Percentiles rank a stretch among this genome's conserved stretches.
Evolutionary conservation across 2,113 vertebrate genomes (phyloP).

Genomic region (Tenebrosternarchus preto): DNA sequence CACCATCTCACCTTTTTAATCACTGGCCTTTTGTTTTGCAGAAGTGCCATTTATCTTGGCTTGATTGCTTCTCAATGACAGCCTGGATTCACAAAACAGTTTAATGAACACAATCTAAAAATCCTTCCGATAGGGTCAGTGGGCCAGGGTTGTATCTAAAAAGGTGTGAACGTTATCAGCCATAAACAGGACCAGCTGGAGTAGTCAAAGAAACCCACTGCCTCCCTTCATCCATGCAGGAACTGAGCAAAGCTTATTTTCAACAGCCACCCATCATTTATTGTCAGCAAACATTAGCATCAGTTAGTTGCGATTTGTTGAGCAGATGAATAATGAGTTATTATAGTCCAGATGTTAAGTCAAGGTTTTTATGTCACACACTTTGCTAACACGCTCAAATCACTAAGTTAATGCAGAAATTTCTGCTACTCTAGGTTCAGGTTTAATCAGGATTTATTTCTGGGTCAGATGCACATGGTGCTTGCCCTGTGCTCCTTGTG

Average conservation of each 20-base stretch:
- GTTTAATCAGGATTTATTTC: no score
- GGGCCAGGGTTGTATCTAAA: slow-evolving; percentile 10
- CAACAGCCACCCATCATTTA: slow-evolving; percentile 16
- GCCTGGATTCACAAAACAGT: slow-evolving; percentile 29
- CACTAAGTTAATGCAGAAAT: no score
- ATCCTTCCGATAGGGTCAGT: slow-evolving; percentile 14
- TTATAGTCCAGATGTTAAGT: background rate
- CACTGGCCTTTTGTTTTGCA: slow-evolving; percentile 27
- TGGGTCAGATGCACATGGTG: no score
- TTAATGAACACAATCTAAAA: slow-evolving; percentile 40
- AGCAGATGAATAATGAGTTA: slow-evolving; percentile 12
- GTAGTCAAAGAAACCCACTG: slow-evolving; percentile 4
- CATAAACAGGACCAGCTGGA: slow-evolving; percentile 11
- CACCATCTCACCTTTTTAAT: slow-evolving; percentile 14
- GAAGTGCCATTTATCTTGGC: slow-evolving; percentile 19
- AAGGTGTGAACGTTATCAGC: slow-evolving; percentile 19
- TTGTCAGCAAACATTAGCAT: slow-evolving; percentile 18
- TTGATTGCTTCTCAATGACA: slow-evolving; percentile 27
- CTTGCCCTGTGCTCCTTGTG: no score
- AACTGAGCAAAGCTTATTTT: slow-evolving; percentile 15
- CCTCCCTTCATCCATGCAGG: slow-evolving; percentile 20
- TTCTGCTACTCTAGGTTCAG: no score
- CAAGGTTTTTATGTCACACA: slow-evolving; percentile 2
- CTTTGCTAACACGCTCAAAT: no score
- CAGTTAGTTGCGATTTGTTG: slow-evolving; percentile 6